phyloP scores from a whole-genome alignment of 2,797 vertebrate species.

The Gobionotothen gibberifrons region DNA sequence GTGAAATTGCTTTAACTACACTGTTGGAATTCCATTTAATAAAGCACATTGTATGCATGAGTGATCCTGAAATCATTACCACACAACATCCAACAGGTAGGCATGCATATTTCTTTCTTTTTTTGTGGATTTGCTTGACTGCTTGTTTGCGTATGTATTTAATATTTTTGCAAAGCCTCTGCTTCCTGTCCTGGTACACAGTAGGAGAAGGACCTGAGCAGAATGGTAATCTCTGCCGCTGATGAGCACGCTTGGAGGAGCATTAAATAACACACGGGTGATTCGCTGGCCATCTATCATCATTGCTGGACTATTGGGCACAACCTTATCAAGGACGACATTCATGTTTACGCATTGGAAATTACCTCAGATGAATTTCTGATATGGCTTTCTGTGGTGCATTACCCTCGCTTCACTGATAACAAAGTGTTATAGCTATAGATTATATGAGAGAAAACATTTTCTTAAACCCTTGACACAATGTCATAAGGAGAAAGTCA shows the following conservation, averaged over 20 bases:
- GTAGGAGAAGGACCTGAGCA: conserved; percentile 32
- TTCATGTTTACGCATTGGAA: conserved; percentile 72
- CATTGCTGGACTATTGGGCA: conserved; percentile 54
- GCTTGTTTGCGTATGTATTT: conserved; percentile 56
- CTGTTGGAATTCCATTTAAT: conserved; percentile 42
- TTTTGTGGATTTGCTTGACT: conserved; percentile 32
- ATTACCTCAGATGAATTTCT: conserved; percentile 63
- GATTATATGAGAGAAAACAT: conserved; percentile 43
- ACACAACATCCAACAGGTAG: conserved; percentile 46
- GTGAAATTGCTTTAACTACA: conserved; percentile 45
- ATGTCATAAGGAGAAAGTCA: conserved; percentile 2
- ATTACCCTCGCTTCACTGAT: conserved; percentile 43
- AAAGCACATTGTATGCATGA: conserved; percentile 33
- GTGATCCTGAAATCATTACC: conserved; percentile 36
- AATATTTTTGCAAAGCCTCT: conserved; percentile 36
- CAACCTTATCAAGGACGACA: conserved; percentile 68
- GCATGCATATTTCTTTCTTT: conserved; percentile 28
- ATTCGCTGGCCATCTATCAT: conserved; percentile 68
- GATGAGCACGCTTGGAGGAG: conserved; percentile 49
- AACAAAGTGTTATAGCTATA: conserved; percentile 45
- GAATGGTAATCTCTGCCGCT: conserved; percentile 57
- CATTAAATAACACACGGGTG: conserved; percentile 49
- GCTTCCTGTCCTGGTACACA: conserved; percentile 33
- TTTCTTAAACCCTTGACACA: conserved; percentile 25
- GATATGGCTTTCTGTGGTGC: conserved; percentile 46